Conservation (phyloP, 2,797 vertebrate species). For the Pseudochromis fuscus region DNA sequence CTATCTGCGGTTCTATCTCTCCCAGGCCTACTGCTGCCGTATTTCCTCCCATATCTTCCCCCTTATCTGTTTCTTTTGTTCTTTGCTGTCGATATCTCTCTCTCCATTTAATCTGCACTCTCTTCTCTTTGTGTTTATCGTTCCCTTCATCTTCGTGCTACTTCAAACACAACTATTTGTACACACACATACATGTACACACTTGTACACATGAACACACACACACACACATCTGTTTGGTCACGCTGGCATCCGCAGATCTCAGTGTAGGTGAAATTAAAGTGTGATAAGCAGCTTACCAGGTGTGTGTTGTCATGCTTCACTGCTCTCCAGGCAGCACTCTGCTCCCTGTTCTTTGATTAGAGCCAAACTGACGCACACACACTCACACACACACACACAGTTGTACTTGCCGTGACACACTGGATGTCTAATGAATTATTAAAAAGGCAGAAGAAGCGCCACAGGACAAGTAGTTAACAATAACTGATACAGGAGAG, state of each 20-base stretch:
- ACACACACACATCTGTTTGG: slow-evolving; percentile 64
- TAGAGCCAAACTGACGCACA: slow-evolving; percentile 55
- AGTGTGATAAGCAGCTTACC: slow-evolving; percentile 85
- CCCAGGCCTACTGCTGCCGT: slow-evolving; percentile 60
- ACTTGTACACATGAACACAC: slow-evolving; percentile 23
- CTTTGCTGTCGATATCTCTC: slow-evolving; percentile 72
- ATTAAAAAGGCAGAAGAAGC: slow-evolving; percentile 67
- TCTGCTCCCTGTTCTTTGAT: slow-evolving; percentile 76
- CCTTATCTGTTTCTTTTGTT: slow-evolving; percentile 77
- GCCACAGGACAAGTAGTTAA: slow-evolving; percentile 59
- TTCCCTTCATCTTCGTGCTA: slow-evolving; percentile 70
- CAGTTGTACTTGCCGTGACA: slow-evolving; percentile 38
- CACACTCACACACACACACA: slow-evolving; percentile 27
- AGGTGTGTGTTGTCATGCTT: slow-evolving; percentile 83
- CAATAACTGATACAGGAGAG: slow-evolving; percentile 56
- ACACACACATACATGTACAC: slow-evolving; percentile 30
- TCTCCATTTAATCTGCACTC: slow-evolving; percentile 75
- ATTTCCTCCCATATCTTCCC: slow-evolving; percentile 70
- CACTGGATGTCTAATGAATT: slow-evolving; percentile 66
- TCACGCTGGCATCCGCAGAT: slow-evolving; percentile 68
- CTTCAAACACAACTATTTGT: slow-evolving; percentile 61
- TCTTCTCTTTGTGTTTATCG: slow-evolving; percentile 71
- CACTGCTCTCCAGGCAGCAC: slow-evolving; percentile 77
- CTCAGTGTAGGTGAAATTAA: slow-evolving; percentile 81
- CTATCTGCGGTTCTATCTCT: slow-evolving; percentile 58